Evolutionary conservation across 2,113 vertebrate genomes (phyloP).

Genomic region (Datnioides undecimradiatus): DNA sequence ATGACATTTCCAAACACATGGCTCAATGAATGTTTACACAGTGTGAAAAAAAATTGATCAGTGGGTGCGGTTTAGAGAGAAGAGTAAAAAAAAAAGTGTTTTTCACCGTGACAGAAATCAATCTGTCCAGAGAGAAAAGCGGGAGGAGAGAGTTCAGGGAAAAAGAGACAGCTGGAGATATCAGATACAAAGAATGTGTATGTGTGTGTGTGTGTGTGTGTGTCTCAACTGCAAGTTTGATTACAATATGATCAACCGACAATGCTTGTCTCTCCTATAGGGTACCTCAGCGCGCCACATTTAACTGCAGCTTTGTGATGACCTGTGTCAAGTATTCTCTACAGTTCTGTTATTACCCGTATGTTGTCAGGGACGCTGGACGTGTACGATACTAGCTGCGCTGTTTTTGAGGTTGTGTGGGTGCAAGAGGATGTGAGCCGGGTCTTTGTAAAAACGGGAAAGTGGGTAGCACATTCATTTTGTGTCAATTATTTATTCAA

Average conservation of each 20-base stretch:
- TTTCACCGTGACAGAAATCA: slow-evolving; percentile 75
- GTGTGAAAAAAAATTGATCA: slow-evolving; percentile 82
- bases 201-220: not conserved
- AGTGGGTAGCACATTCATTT: slow-evolving; percentile 12
- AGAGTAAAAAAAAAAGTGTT: slow-evolving; percentile 28
- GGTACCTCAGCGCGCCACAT: not conserved
- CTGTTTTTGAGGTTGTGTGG: not conserved
- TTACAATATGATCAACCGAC: slow-evolving; percentile 42
- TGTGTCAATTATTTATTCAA: slow-evolving; percentile 44
- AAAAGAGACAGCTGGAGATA: slow-evolving; percentile 41
- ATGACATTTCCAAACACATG: slow-evolving; percentile 84
- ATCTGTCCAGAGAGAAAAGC: slow-evolving; percentile 71
- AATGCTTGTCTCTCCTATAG: slow-evolving; percentile 5
- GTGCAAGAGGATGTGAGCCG: not conserved
- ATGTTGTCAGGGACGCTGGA: not conserved
- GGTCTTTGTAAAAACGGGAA: not conserved
- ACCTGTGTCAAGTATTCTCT: slow-evolving; percentile 11
- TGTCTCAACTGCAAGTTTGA: slow-evolving; percentile 28
- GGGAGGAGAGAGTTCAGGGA: slow-evolving; percentile 18
- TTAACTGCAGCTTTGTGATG: slow-evolving; percentile 35
- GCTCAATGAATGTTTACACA: slow-evolving; percentile 84
- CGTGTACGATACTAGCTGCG: not conserved
- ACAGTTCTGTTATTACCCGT: not conserved
- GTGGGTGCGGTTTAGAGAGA: slow-evolving; percentile 54
- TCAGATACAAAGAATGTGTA: slow-evolving; percentile 15